Percentiles rank a stretch among this genome's conserved stretches.
phyloP scores from a whole-genome alignment of 2,113 vertebrate genomes.

The Leuciscus idus region DNA sequence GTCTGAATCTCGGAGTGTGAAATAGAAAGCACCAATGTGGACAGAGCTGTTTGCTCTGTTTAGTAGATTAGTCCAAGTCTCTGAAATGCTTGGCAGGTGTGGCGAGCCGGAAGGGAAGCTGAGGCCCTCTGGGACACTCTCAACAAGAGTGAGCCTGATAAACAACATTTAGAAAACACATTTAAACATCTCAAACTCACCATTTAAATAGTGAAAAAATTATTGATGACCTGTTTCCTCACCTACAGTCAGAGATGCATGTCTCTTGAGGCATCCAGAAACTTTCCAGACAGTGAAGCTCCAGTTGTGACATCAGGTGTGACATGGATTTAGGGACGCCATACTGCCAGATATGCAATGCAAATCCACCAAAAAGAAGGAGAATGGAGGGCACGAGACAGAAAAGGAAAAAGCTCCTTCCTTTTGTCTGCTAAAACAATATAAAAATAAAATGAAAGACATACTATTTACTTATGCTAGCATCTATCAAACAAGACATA shows the following conservation, averaged over 20 bases:
- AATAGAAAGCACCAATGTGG: slow-evolving; percentile 78
- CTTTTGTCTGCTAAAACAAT: slow-evolving; percentile 55
- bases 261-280: slow-evolving; percentile 58
- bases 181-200: not conserved
- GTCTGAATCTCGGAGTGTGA: slow-evolving; percentile 69
- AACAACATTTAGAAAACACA: slow-evolving; percentile 12
- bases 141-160: slow-evolving; percentile 73
- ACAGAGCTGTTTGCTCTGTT: slow-evolving; percentile 71
- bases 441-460: not conserved
- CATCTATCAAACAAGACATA: not conserved
- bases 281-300: slow-evolving; percentile 70
- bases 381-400: slow-evolving; percentile 66
- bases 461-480: not conserved
- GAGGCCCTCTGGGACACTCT: slow-evolving; percentile 75
- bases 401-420: slow-evolving; percentile 51
- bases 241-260: slow-evolving; percentile 76
- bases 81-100: slow-evolving; percentile 62
- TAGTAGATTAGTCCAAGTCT: slow-evolving; percentile 75
- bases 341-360: slow-evolving; percentile 73
- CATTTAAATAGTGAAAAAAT: not conserved
- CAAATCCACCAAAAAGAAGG: slow-evolving; percentile 67
- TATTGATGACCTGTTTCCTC: slow-evolving; percentile 28
- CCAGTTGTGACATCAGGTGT: slow-evolving; percentile 68
- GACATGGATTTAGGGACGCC: slow-evolving; percentile 67
- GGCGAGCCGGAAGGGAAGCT: slow-evolving; percentile 39